Conservation (phyloP, 2,888 invertebrate species). For the Unio delphinus region DNA sequence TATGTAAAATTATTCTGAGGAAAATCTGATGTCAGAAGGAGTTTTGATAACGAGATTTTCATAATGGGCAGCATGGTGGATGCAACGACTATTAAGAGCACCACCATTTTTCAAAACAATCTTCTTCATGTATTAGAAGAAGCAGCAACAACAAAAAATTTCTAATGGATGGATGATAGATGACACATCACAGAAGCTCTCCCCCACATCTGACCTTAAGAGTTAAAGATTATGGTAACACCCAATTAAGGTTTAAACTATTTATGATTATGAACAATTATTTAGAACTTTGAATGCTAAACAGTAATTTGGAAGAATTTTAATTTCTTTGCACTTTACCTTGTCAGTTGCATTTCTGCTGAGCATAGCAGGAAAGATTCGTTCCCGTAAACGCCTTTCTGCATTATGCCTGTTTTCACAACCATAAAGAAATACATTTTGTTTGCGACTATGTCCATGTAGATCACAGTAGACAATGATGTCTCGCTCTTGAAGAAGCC, state of each 20-base stretch:
- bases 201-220: too few relatives aligned
- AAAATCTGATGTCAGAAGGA: too few relatives aligned
- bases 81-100: too few relatives aligned
- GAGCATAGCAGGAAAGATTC: conserved; percentile 94
- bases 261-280: background rate
- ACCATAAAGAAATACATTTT: conserved; percentile 72
- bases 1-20: too few relatives aligned
- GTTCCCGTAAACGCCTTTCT: conserved; percentile 87
- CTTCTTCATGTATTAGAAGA: background rate
- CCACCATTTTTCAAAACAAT: too few relatives aligned
- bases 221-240: too few relatives aligned
- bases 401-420: conserved; percentile 76
- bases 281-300: conserved; percentile 1
- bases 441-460: conserved; percentile 70
- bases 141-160: background rate
- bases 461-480: conserved; percentile 70
- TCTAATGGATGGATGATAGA: background rate
- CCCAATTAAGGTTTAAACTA: too few relatives aligned
- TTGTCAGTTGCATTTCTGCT: conserved; percentile 69
- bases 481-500: conserved; percentile 67
- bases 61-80: too few relatives aligned
- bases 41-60: too few relatives aligned
- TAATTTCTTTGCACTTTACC: conserved; percentile 23
- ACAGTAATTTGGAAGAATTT: background rate
- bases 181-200: too few relatives aligned